Evolutionary conservation across 2,888 invertebrate species (phyloP), one percentile per base, ranked within the genome.

Genomic region (Temnothorax unifasciatus): DNA sequence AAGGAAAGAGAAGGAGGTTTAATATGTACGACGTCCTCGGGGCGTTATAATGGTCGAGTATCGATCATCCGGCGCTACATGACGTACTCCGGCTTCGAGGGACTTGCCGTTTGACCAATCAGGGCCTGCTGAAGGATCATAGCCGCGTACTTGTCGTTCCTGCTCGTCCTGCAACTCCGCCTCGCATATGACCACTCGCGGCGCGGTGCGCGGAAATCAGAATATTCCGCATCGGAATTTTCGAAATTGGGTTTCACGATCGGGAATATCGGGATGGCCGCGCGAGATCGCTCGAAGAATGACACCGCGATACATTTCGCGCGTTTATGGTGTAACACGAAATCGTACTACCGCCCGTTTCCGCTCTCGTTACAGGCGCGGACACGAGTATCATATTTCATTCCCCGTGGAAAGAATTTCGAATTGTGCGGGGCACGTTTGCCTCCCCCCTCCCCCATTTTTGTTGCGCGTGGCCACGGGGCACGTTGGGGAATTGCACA

Each of bases 21-120:
- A 90, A 90, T 90, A 90, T 87, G 90, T 86, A 89, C 86, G 82
- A 90, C 84, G 68, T 89, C 90, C 90, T 86, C 85, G 74, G 86
- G 90, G 86, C 88, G 90, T 90, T 88, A 87, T 89, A 90, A 89
- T 90, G 88, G 86, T 81, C 82, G 85, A 71, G 73, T 90, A 90
- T 90, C 90, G 90, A 90, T 90, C 89, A 86, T 75, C 25, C 64
- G 52, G 59, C 41, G 75, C 68, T 47, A 86, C 86, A 84, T 89
- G 89, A 87, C 87, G 86, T 83, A 86, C 57, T 85, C 68, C 44
- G 85, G 85, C 84, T 87, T 74, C 84, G 85, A 83, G 76, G 85
- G 74, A 89, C 82, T 87, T 88, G 81, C 83, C 84, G 86, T 88
- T 89, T 86, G 87, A 85, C 88, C 85, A 88, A 88, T 86, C 87